Conservation (phyloP, 2,113 vertebrate species). For the Aviceda subcristata region DNA sequence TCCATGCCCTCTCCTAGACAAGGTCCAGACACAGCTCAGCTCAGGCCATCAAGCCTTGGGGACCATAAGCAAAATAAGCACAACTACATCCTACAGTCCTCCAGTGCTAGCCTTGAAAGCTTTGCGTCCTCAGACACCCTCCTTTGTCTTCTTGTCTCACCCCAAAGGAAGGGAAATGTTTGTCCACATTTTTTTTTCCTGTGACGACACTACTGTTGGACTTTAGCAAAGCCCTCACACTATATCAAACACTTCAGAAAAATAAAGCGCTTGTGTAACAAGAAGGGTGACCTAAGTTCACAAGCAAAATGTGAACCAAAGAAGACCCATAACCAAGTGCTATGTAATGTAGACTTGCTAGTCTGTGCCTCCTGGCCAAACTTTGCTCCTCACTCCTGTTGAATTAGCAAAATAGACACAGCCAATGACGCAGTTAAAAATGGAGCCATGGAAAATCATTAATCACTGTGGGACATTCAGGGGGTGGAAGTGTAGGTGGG, state of each 20-base stretch:
- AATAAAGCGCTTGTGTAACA: background rate
- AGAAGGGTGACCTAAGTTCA: background rate
- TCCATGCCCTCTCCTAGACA: background rate
- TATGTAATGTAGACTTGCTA: accelerated
- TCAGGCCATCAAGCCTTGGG: background rate
- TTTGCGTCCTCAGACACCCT: background rate
- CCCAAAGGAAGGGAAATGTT: background rate
- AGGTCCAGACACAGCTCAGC: background rate
- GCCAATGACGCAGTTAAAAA: background rate
- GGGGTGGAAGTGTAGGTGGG: background rate
- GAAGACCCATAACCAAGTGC: no score
- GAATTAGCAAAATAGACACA: background rate
- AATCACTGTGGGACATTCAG: background rate
- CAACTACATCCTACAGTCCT: background rate
- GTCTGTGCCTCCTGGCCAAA: background rate
- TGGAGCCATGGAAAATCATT: background rate
- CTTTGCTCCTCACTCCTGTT: background rate
- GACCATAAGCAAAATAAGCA: background rate
- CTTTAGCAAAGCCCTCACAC: accelerated
- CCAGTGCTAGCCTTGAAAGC: background rate
- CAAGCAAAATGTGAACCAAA: background rate
- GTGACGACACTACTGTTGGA: background rate
- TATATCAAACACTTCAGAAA: background rate
- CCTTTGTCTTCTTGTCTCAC: background rate
- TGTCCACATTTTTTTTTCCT: background rate